These are phyloP conservation scores for Ochropleura plecta DNA, from an alignment of 2,888 invertebrate genomes.

Conservation along the genomic window DNA sequence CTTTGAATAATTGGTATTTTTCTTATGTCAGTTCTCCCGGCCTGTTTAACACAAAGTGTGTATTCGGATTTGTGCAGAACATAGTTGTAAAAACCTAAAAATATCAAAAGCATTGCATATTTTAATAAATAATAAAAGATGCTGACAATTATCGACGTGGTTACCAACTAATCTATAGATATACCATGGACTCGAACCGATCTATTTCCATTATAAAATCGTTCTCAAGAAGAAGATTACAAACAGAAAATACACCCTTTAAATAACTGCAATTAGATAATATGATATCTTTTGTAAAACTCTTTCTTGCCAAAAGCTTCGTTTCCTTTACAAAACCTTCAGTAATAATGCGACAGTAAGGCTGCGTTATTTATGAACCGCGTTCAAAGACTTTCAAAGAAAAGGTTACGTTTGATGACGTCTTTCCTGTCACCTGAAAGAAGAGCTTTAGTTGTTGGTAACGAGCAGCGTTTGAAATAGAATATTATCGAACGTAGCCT, in stretches of 20 bases:
- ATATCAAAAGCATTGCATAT: not conserved
- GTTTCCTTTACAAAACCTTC: not conserved
- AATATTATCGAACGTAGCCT: too few species aligned
- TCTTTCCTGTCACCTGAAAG: not conserved
- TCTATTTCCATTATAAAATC: not conserved
- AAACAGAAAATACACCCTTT: not conserved
- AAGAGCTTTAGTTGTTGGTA: not conserved
- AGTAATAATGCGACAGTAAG: conserved; percentile 20
- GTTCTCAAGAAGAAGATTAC: not conserved
- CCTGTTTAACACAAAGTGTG: not conserved
- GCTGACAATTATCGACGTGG: not conserved
- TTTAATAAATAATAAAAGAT: not conserved
- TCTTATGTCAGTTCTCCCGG: not conserved
- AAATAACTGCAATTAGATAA: not conserved
- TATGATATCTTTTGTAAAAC: not conserved
- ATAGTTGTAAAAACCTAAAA: not conserved
- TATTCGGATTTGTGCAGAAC: not conserved
- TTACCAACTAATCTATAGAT: not conserved
- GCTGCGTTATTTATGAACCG: conserved; percentile 15
- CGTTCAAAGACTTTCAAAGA: conserved; percentile 10
- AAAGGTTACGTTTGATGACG: not conserved
- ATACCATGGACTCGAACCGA: too few species aligned
- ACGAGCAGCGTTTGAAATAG: conserved; percentile 17
- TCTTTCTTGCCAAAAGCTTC: not conserved
- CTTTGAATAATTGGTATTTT: not conserved